Conservation (phyloP, 2,797 vertebrate species). For the Pipistrellus pygmaeus region DNA sequence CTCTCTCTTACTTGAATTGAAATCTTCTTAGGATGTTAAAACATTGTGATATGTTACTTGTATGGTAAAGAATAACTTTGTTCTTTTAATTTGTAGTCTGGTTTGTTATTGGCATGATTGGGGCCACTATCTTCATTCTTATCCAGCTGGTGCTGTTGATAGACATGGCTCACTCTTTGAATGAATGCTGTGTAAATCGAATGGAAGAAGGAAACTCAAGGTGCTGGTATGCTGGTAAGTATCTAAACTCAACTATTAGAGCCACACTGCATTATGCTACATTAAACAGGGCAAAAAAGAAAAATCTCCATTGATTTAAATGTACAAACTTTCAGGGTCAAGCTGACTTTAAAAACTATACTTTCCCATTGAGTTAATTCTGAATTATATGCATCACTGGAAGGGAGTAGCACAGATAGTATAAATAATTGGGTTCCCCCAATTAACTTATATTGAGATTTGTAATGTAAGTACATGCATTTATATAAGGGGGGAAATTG, state of each 20-base stretch:
- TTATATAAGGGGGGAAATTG: slow-evolving; percentile 13
- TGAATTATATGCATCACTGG: slow-evolving; percentile 35
- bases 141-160: slow-evolving; percentile 96
- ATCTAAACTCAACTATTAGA: background rate
- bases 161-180: slow-evolving; percentile 95
- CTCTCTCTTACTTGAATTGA: slow-evolving; percentile 3
- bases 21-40: slow-evolving; percentile 26
- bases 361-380: slow-evolving; percentile 10
- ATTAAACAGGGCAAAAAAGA: background rate
- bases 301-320: background rate
- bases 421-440: background rate
- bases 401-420: background rate
- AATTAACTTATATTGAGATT: slow-evolving; percentile 41
- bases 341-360: slow-evolving; percentile 16
- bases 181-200: slow-evolving; percentile 92
- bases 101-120: slow-evolving; percentile 90
- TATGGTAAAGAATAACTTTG: slow-evolving; percentile 47
- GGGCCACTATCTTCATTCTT: slow-evolving; percentile 93
- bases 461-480: background rate
- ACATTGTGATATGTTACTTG: background rate
- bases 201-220: slow-evolving; percentile 93
- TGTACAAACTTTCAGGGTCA: background rate
- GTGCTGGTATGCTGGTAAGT: slow-evolving; percentile 94
- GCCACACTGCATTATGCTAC: background rate
- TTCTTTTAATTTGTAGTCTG: slow-evolving; percentile 88